Evolutionary conservation across 2,888 invertebrate species (phyloP).

Genomic region (Tridacna gigas): DNA sequence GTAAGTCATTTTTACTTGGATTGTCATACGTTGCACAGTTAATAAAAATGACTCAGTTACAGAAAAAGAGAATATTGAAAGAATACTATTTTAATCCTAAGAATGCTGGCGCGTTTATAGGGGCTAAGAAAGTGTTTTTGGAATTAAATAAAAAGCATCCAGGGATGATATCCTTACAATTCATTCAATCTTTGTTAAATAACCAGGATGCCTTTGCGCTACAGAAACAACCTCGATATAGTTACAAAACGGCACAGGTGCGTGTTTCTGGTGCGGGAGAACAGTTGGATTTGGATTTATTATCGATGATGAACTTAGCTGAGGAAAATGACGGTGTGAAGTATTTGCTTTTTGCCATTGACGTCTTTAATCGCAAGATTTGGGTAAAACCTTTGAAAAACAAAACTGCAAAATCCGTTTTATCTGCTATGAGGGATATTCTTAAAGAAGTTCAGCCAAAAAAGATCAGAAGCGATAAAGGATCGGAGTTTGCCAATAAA

Average conservation of each 20-base stretch:
- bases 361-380: conserved; percentile 50
- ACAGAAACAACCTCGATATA: too few species aligned
- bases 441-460: conserved; percentile 27
- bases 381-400: conserved; percentile 53
- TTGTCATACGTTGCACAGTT: too few species aligned
- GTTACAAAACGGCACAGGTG: conserved; percentile 50
- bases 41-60: too few species aligned
- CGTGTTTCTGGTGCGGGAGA: conserved; percentile 46
- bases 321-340: conserved; percentile 50
- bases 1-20: too few species aligned
- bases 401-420: conserved; percentile 38
- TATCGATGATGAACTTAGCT: conserved; percentile 38
- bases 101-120: too few species aligned
- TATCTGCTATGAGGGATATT: conserved; percentile 36
- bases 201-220: too few species aligned
- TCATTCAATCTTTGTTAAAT: too few species aligned
- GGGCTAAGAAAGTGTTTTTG: too few species aligned
- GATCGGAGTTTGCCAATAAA: conserved; percentile 24
- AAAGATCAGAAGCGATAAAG: conserved; percentile 29
- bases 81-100: too few species aligned
- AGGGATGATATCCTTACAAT: too few species aligned
- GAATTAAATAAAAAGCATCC: too few species aligned
- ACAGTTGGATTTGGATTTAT: conserved; percentile 49
- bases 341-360: conserved; percentile 50
- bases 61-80: too few species aligned